Percentiles rank a stretch among this genome's conserved stretches.
Conservation (phyloP, 2,113 vertebrate species). For the Tragelaphus scriptus region DNA sequence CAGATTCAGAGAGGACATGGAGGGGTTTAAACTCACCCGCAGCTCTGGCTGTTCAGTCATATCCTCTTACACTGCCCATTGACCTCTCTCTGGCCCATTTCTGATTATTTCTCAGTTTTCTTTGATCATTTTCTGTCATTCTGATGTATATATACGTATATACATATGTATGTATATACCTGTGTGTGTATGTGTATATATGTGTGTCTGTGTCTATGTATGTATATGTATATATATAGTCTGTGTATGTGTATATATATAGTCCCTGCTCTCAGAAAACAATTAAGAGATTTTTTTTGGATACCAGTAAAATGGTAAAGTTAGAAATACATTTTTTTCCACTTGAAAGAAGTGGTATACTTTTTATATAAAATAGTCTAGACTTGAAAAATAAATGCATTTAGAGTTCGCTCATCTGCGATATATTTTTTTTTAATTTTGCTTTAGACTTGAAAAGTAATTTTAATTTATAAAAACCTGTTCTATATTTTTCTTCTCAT, state of each 20-base stretch:
- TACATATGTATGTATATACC: accelerated
- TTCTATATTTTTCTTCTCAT: neutral
- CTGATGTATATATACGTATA: neutral
- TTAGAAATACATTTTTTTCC: neutral
- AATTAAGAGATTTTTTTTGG: neutral
- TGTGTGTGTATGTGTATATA: accelerated
- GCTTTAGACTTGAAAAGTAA: neutral
- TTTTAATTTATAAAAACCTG: neutral
- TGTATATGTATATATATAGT: neutral
- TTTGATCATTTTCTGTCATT: neutral
- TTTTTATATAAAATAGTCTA: neutral
- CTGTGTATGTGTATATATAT: neutral
- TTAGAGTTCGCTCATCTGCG: neutral
- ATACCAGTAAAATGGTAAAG: too few species aligned
- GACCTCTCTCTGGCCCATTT: neutral
- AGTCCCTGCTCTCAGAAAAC: neutral
- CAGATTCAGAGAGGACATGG: accelerated
- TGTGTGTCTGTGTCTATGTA: accelerated
- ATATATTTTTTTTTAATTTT: neutral
- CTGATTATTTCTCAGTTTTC: neutral
- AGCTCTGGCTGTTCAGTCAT: accelerated
- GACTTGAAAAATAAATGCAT: neutral
- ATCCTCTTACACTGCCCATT: accelerated
- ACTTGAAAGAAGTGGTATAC: neutral
- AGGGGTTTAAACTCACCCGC: accelerated